Evolutionary conservation across 2,888 invertebrate species (phyloP).

Genomic region (Pollenia labialis): DNA sequence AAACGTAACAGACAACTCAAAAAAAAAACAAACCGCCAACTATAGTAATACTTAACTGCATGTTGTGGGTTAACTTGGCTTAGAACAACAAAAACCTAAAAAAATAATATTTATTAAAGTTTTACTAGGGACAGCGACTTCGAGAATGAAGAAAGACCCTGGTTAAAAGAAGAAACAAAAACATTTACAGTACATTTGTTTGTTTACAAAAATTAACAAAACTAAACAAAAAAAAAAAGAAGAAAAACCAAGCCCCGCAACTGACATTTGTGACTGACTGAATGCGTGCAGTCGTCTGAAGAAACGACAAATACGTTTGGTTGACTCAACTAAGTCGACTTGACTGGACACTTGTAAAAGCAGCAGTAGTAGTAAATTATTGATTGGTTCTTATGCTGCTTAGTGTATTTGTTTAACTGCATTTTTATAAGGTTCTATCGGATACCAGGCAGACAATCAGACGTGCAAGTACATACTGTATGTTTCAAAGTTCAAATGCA

Average conservation of each 20-base stretch:
- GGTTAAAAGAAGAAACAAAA: constrained; percentile 11
- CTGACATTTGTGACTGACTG: constrained; percentile 72
- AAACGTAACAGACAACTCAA: constrained; percentile 58
- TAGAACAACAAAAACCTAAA: neutral
- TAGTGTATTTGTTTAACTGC: constrained; percentile 9
- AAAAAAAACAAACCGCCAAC: constrained; percentile 45
- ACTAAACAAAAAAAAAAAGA: constrained; percentile 23
- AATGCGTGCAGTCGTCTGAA: constrained; percentile 68
- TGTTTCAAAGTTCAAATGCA: constrained; percentile 38
- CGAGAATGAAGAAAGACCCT: neutral
- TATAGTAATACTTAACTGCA: constrained; percentile 25
- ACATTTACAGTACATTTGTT: constrained; percentile 37
- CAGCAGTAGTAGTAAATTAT: constrained; percentile 42
- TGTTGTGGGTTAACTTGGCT: constrained; percentile 29
- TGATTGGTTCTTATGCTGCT: constrained; percentile 36
- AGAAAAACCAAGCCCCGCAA: constrained; percentile 62
- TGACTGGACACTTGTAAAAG: constrained; percentile 6
- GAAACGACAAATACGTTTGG: constrained; percentile 16
- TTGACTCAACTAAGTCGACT: neutral
- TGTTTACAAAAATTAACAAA: constrained; percentile 22
- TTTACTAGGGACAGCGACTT: constrained; percentile 17
- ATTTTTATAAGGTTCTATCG: constrained; percentile 61
- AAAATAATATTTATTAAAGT: constrained; percentile 24
- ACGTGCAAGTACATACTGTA: constrained; percentile 30
- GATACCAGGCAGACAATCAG: constrained; percentile 68